Conservation (phyloP, 2,113 vertebrate species). For the Pitta sordida region DNA sequence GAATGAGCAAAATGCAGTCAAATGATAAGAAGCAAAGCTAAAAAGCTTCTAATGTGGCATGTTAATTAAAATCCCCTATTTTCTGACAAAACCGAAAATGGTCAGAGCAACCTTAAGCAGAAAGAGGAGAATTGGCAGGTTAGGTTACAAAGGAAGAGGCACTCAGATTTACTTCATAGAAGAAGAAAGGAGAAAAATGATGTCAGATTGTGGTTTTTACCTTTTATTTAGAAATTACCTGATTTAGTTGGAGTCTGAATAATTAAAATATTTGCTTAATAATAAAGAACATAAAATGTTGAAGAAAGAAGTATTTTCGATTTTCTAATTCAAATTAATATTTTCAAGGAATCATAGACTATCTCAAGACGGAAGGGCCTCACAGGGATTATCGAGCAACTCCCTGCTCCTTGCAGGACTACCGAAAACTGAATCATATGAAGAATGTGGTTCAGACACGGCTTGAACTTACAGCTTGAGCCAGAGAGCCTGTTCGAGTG, state of each 20-base stretch:
- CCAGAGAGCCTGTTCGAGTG: neutral
- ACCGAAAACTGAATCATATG: neutral
- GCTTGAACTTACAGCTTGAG: neutral
- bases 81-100: neutral
- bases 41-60: neutral
- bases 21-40: neutral
- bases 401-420: neutral
- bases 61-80: neutral
- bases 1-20: neutral
- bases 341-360: neutral
- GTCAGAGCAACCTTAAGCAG: neutral
- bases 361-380: neutral
- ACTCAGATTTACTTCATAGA: neutral
- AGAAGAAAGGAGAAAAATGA: neutral
- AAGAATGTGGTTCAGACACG: accelerated
- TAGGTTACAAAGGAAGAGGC: neutral
- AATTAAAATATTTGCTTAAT: neutral
- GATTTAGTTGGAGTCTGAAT: neutral
- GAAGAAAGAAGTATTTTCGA: neutral
- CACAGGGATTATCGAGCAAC: neutral
- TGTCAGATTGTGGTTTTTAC: neutral
- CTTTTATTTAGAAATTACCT: neutral
- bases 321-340: neutral
- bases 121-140: neutral
- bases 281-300: neutral